Evolutionary conservation across 2,113 vertebrate species (phyloP).

Genomic region (Psophia crepitans): DNA sequence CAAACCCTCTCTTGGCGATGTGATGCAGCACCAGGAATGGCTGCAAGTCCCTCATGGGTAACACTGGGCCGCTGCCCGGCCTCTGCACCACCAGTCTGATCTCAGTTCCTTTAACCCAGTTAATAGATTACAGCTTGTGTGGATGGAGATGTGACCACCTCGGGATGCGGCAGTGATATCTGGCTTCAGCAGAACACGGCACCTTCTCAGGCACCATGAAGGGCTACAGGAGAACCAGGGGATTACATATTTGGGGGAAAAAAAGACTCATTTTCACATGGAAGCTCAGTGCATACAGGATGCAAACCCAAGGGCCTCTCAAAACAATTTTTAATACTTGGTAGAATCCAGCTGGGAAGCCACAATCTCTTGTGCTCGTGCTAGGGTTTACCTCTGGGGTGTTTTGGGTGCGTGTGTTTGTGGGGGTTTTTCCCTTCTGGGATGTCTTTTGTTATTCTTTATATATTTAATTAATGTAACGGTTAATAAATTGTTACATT

Average conservation of each 20-base stretch:
- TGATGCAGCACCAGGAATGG: not conserved
- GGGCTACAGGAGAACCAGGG: not conserved
- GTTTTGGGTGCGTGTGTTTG: too few relatives aligned
- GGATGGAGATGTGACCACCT: not conserved
- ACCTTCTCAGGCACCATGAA: not conserved
- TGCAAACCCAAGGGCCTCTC: not conserved
- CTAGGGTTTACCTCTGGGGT: not conserved
- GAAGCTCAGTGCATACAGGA: not conserved
- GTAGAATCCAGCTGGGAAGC: not conserved
- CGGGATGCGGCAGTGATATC: rapidly evolving
- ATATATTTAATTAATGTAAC: not conserved
- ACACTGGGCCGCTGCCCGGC: not conserved
- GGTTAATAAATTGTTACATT: not conserved
- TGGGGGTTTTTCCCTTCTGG: not conserved
- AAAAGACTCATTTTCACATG: not conserved
- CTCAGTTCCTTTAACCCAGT: not conserved
- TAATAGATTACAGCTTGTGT: not conserved
- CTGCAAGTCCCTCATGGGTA: not conserved
- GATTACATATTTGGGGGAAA: not conserved
- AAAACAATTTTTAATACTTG: not conserved
- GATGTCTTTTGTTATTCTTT: not conserved
- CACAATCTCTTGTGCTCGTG: not conserved
- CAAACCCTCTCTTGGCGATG: not conserved
- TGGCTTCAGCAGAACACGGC: not conserved
- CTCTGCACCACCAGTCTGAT: not conserved